Evolutionary conservation across 2,113 vertebrate genomes (phyloP).

Genomic region (Muntiacus reevesi): DNA sequence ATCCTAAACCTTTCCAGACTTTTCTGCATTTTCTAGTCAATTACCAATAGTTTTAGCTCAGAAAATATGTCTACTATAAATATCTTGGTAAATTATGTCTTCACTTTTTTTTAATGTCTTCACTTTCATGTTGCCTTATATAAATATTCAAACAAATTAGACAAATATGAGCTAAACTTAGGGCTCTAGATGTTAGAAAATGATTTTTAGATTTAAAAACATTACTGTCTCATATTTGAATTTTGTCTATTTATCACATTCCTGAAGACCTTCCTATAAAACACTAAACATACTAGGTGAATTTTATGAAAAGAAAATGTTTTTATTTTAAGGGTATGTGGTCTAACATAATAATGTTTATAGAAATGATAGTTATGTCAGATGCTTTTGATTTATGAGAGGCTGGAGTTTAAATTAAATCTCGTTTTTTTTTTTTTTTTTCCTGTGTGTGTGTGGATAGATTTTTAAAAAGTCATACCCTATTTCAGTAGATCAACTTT

Average conservation of each 20-base stretch:
- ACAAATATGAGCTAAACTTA: background rate
- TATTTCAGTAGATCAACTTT: background rate
- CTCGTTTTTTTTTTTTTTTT: too few relatives aligned
- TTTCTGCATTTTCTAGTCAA: background rate
- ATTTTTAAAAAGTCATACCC: background rate
- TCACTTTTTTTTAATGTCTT: background rate
- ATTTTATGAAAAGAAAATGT: constrained; percentile 22
- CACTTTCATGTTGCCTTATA: background rate
- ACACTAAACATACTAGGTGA: background rate
- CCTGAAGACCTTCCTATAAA: background rate
- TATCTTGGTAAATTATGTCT: background rate
- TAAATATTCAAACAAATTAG: background rate
- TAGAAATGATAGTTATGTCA: background rate
- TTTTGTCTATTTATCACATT: background rate
- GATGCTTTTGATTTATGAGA: background rate
- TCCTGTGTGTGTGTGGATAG: background rate
- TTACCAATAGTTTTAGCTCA: background rate
- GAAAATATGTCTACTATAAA: background rate
- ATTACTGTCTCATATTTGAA: background rate
- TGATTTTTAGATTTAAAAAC: background rate
- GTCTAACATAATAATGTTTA: background rate
- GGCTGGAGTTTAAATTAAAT: background rate
- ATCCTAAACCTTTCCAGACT: background rate
- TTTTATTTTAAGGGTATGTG: background rate
- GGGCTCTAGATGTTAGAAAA: background rate